Conservation (phyloP, 2,113 vertebrate species). For the Arothron firmamentum region DNA sequence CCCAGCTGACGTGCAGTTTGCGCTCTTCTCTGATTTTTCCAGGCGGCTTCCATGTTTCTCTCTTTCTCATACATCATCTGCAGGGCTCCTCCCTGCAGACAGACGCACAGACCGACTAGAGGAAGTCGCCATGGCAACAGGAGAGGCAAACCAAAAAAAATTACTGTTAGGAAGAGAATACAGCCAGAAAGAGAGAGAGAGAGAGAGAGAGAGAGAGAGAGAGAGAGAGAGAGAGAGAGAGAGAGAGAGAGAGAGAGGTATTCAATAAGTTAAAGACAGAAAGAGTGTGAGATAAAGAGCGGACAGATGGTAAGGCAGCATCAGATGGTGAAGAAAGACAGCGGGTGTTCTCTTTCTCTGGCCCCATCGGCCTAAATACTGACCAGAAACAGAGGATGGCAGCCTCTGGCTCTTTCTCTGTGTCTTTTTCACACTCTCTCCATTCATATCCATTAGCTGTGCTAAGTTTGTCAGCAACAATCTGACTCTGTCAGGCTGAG, state of each 20-base stretch:
- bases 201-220: slow-evolving; percentile 33
- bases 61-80: slow-evolving; percentile 59
- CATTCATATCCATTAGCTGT: slow-evolving; percentile 50
- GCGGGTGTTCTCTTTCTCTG: slow-evolving; percentile 49
- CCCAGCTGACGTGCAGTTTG: slow-evolving; percentile 17
- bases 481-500: slow-evolving; percentile 44
- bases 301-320: slow-evolving; percentile 60
- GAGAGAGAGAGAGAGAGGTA: slow-evolving; percentile 45
- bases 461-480: slow-evolving; percentile 51
- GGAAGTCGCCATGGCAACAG: slow-evolving; percentile 72
- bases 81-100: slow-evolving; percentile 57
- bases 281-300: slow-evolving; percentile 52
- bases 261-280: slow-evolving; percentile 63
- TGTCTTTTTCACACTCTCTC: slow-evolving; percentile 39
- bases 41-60: slow-evolving; percentile 30
- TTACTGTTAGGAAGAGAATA: slow-evolving; percentile 46
- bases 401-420: slow-evolving; percentile 37
- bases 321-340: slow-evolving; percentile 55
- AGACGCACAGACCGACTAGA: slow-evolving; percentile 57
- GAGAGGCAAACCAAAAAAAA: slow-evolving; percentile 48
- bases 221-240: slow-evolving; percentile 10
- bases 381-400: slow-evolving; percentile 57
- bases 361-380: slow-evolving; percentile 41
- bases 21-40: slow-evolving; percentile 14
- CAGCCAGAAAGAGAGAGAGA: slow-evolving; percentile 49